Evolutionary conservation across 2,888 invertebrate genomes (phyloP).

Genomic region (Junonia oenone): DNA sequence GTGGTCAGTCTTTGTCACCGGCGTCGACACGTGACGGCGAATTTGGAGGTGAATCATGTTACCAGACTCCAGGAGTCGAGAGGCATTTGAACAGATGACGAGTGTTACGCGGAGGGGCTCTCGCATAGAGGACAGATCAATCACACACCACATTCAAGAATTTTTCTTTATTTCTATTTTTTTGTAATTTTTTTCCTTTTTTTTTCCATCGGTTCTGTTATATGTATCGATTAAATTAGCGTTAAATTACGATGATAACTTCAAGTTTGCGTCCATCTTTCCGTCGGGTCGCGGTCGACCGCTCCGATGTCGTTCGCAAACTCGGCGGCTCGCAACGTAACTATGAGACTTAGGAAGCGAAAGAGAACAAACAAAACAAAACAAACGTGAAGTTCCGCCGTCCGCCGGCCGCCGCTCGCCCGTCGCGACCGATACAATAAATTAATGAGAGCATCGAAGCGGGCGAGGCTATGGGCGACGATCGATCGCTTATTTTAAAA

Average conservation of each 20-base stretch:
- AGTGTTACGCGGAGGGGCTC: slow-evolving; percentile 62
- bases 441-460: slow-evolving; percentile 7
- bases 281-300: slow-evolving; percentile 51
- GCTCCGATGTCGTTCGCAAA: slow-evolving; percentile 48
- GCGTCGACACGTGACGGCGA: slow-evolving; percentile 36
- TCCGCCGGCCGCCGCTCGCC: slow-evolving; percentile 28
- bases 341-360: slow-evolving; percentile 60
- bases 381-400: slow-evolving; percentile 65
- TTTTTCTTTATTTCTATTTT: slow-evolving; percentile 77
- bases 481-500: neutral
- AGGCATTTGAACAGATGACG: slow-evolving; percentile 59
- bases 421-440: slow-evolving; percentile 6
- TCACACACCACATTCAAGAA: slow-evolving; percentile 75
- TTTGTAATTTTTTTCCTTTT: slow-evolving; percentile 62
- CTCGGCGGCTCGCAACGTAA: slow-evolving; percentile 55
- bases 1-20: slow-evolving; percentile 55
- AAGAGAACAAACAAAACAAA: slow-evolving; percentile 70
- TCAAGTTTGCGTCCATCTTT: slow-evolving; percentile 71
- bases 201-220: slow-evolving; percentile 48
- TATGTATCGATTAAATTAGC: slow-evolving; percentile 64
- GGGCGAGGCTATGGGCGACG: neutral
- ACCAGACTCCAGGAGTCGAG: too few species aligned
- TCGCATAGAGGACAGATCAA: slow-evolving; percentile 60
- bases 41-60: neutral
- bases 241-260: slow-evolving; percentile 77